Conservation (phyloP, 2,888 invertebrate species). For the Drosophila mimica region DNA sequence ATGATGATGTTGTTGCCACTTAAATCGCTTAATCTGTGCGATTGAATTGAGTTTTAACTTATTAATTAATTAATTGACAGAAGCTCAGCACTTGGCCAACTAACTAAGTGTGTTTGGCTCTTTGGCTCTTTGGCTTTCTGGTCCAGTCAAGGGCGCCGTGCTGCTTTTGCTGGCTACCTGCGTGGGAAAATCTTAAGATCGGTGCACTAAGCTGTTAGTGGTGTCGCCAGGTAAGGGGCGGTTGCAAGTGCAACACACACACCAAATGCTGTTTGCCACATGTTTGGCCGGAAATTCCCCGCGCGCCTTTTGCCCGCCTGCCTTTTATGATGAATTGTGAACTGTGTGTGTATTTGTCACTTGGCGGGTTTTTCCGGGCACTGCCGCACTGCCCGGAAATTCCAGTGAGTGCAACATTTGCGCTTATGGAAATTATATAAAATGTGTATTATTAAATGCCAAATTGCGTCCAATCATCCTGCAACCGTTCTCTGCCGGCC, state of each 20-base stretch:
- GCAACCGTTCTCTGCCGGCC: constrained; percentile 57
- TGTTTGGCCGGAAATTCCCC: constrained; percentile 75
- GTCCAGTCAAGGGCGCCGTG: constrained; percentile 25
- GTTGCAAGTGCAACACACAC: constrained; percentile 4
- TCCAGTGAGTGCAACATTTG: constrained; percentile 47
- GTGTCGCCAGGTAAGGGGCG: constrained; percentile 54
- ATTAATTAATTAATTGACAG: constrained; percentile 46
- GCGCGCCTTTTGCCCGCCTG: constrained; percentile 26
- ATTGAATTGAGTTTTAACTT: constrained; percentile 53
- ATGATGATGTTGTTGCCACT: constrained; percentile 61
- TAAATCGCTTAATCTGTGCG: constrained; percentile 54
- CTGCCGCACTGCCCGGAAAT: constrained; percentile 54
- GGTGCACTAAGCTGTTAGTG: constrained; percentile 38
- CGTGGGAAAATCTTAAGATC: constrained; percentile 62
- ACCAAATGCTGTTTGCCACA: constrained; percentile 55
- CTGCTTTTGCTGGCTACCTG: constrained; percentile 51
- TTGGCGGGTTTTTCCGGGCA: constrained; percentile 70
- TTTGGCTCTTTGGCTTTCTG: not conserved
- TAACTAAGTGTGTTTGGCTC: not conserved
- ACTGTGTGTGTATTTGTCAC: constrained; percentile 45
- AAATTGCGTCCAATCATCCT: constrained; percentile 58
- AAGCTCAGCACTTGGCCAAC: constrained; percentile 18
- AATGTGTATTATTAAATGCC: constrained; percentile 56
- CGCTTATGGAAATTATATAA: constrained; percentile 63
- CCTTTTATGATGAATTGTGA: constrained; percentile 69